Evolutionary conservation across 2,113 vertebrate genomes (phyloP), one percentile per base, ranked within the genome.

Genomic region (Apistogramma diplotaenia): DNA sequence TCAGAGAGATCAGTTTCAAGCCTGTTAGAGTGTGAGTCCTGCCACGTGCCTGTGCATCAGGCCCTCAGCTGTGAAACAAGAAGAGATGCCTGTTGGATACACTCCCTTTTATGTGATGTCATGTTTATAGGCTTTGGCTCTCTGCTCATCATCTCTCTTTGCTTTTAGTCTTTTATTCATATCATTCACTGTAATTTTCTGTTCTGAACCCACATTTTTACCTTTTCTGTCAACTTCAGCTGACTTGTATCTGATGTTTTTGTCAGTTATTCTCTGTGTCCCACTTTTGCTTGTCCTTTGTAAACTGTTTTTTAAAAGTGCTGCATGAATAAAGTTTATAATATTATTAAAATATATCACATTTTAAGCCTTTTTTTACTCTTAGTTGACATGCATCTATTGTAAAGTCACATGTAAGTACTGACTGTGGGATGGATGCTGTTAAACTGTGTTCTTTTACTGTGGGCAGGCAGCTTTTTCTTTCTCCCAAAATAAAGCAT

Each of bases 401-500:
- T 6, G 29, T 25, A 51, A 70, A 70, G 65, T 51, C 65, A 70
- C 43, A n/a, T 70, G 43, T 51, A 51, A 4, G 23, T 67, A 11
- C 43, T 18, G 7, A 57, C 9, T 46, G 79, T 51, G 23, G 53
- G 54, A 43, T 37, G 25, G 59, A 79, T 25, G 1, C 1, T 12
- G 60, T 74, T 27, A 59, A 67, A 37, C 74, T 31, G 58, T 86
- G 13, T 15, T 23, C 18, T 77, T 54, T 74, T 76, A 51, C 43
- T 79, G 62, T 79, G 72, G 78, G 77, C 18, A 59, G n/a, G 23
- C 57, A 53, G 84, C 55, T 55, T 72, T 84, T 81, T 58, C 57
- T 89, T 87, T 37, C 82, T 85, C 76, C 87, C 79, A 81, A 88
- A 92, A 91, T 92, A 86, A 92, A 85, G 73, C 43, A 67, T 72